Percentiles rank a stretch among this genome's conserved stretches.
phyloP scores from a whole-genome alignment of 2,113 vertebrate genomes.

The Antechinus flavipes region DNA sequence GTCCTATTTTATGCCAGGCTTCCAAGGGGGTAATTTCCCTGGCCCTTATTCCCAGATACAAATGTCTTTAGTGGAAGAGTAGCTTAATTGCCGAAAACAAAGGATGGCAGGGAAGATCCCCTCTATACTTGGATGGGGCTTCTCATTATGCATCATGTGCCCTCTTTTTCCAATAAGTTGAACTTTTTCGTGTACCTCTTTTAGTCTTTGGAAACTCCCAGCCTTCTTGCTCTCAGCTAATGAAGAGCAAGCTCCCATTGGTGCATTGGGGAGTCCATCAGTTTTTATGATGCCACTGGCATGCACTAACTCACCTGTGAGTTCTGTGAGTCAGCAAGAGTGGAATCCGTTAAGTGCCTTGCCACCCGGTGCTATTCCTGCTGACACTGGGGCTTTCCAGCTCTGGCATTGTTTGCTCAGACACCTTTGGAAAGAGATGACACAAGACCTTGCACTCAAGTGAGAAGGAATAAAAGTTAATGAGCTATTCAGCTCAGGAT shows the following conservation, averaged over 20 bases:
- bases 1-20: slow-evolving; percentile 29
- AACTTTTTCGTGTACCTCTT: slow-evolving; percentile 4
- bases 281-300: not conserved
- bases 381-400: not conserved
- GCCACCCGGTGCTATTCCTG: not conserved
- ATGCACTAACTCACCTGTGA: not conserved
- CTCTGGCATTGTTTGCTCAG: slow-evolving; percentile 9
- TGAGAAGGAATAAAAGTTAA: slow-evolving; percentile 64
- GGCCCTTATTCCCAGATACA: slow-evolving; percentile 45
- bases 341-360: not conserved
- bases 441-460: slow-evolving; percentile 41
- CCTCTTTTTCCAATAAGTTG: slow-evolving; percentile 30
- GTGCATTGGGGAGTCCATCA: not conserved
- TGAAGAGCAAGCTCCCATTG: not conserved
- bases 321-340: not conserved
- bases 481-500: not conserved
- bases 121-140: not conserved
- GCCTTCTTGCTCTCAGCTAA: slow-evolving; percentile 2
- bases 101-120: slow-evolving; percentile 12
- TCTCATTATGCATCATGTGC: slow-evolving; percentile 3
- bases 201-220: not conserved
- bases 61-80: slow-evolving; percentile 62
- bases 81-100: not conserved
- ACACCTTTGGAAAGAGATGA: slow-evolving; percentile 27
- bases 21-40: slow-evolving; percentile 63